Percentiles rank a stretch among this genome's conserved stretches.
These are phyloP conservation scores for Zapus hudsonius DNA, from an alignment of 2,113 vertebrate genomes.

Conservation along the genomic window DNA sequence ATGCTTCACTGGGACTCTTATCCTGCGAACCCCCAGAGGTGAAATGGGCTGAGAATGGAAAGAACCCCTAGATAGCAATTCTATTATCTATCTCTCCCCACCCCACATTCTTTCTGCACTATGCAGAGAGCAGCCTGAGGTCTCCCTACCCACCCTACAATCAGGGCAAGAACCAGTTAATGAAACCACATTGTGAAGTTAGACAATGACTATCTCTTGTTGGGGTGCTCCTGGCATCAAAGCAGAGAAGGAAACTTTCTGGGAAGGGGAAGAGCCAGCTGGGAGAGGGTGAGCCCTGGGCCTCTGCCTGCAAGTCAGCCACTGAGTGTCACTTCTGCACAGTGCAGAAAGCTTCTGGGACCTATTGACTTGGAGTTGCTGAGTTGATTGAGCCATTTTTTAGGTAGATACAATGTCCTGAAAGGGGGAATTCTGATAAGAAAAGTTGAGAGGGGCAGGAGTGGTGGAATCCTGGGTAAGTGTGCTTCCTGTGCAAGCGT, in stretches of 20 bases:
- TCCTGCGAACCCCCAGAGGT: not conserved
- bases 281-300: not conserved
- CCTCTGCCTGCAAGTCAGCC: not conserved
- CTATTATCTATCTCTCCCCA: not conserved
- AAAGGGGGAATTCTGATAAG: not conserved
- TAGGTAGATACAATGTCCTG: not conserved
- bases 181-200: not conserved
- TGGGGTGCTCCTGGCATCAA: slow-evolving; percentile 42
- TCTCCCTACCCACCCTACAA: not conserved
- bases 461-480: too few relatives aligned
- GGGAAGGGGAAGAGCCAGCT: not conserved
- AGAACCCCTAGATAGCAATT: not conserved
- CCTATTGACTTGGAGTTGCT: not conserved
- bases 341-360: not conserved
- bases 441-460: not conserved
- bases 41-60: slow-evolving; percentile 10
- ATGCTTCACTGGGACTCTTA: not conserved
- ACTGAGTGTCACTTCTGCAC: not conserved
- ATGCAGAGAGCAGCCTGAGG: not conserved
- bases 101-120: not conserved
- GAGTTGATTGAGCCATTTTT: not conserved
- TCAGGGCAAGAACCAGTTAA: slow-evolving; percentile 27
- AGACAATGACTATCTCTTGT: slow-evolving; percentile 35
- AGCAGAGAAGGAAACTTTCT: slow-evolving; percentile 12
- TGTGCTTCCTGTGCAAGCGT: too few relatives aligned